Conservation (phyloP, 2,797 vertebrate species). For the Eurystomus glaucurus region DNA sequence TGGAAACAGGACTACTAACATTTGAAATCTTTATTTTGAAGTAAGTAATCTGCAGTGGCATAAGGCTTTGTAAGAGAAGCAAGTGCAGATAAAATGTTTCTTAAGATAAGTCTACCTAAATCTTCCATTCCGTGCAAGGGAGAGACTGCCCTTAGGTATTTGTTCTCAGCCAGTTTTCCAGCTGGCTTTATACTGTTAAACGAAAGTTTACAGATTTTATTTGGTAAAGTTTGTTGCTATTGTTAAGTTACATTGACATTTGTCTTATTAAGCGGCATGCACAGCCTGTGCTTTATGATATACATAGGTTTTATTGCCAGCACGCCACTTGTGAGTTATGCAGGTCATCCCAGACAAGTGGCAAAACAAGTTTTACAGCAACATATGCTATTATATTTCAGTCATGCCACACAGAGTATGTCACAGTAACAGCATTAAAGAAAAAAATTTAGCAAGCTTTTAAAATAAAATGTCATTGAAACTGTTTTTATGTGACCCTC, state of each 20-base stretch:
- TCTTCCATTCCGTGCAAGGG: neutral
- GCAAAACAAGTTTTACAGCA: constrained; percentile 61
- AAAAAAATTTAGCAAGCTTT: constrained; percentile 29
- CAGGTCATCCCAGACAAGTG: constrained; percentile 56
- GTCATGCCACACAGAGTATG: neutral
- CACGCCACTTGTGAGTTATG: constrained; percentile 19
- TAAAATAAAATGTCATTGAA: constrained; percentile 65
- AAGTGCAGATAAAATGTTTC: neutral
- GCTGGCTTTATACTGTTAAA: neutral
- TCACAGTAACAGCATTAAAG: neutral
- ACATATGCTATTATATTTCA: neutral
- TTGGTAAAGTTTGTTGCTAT: neutral
- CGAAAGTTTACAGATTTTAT: neutral
- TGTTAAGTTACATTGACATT: neutral
- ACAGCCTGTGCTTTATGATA: neutral
- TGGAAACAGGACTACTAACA: neutral
- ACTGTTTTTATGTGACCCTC: constrained; percentile 46
- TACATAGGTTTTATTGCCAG: constrained; percentile 38
- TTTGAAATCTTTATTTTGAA: neutral
- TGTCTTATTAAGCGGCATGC: neutral
- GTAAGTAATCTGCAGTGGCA: neutral
- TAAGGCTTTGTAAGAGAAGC: neutral
- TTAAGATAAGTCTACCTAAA: neutral
- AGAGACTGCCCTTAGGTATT: neutral
- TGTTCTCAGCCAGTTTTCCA: neutral